Conservation (phyloP, 2,888 invertebrate species). For the Notodonta ziczac region DNA sequence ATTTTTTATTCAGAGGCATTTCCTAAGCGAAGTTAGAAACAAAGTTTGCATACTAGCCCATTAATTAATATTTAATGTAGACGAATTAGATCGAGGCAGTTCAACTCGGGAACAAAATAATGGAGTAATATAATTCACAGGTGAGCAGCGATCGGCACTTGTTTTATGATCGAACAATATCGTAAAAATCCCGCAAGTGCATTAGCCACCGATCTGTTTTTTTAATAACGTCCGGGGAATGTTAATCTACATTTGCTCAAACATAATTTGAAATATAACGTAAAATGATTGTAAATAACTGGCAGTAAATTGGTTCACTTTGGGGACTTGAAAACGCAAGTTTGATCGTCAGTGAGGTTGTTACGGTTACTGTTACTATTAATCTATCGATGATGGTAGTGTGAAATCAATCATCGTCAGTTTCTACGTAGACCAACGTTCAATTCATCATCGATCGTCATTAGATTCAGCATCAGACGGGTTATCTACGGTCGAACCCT, state of each 20-base stretch:
- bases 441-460: no score
- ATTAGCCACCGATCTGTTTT: constrained; percentile 1
- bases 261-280: background rate
- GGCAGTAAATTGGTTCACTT: background rate
- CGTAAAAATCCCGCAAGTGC: background rate
- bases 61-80: background rate
- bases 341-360: background rate
- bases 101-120: background rate
- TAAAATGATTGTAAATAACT: background rate
- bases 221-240: background rate
- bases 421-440: no score
- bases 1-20: no score
- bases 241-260: background rate
- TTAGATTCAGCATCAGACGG: no score
- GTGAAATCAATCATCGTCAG: no score
- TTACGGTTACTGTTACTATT: no score
- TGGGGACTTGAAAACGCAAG: background rate
- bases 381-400: no score
- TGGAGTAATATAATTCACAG: constrained; percentile 9
- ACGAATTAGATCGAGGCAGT: constrained; percentile 17
- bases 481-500: no score
- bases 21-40: no score
- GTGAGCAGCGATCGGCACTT: constrained; percentile 8
- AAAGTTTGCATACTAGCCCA: no score
- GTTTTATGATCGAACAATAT: background rate